Evolutionary conservation across 2,888 invertebrate genomes (phyloP).

Genomic region (Aelia acuminata): DNA sequence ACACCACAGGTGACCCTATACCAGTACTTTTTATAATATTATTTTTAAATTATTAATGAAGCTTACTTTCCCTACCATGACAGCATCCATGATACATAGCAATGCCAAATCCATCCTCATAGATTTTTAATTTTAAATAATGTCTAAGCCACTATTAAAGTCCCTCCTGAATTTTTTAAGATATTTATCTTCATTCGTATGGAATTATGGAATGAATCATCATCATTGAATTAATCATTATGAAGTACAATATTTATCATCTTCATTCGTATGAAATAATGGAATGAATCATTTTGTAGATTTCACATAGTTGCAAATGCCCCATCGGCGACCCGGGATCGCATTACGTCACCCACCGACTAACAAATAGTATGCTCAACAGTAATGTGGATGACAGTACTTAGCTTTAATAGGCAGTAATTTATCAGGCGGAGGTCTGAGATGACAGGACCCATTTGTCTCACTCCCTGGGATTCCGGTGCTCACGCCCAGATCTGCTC

Average conservation of each 20-base stretch:
- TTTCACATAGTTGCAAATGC: neutral
- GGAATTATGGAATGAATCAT: no score
- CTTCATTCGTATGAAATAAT: neutral
- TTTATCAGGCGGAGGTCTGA: constrained; percentile 23
- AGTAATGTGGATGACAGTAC: constrained; percentile 22
- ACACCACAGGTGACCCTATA: no score
- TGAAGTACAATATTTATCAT: neutral
- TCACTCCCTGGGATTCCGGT: neutral
- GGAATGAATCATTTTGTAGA: neutral
- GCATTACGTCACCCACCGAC: neutral
- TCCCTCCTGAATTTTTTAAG: no score
- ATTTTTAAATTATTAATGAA: no score
- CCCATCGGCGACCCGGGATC: neutral
- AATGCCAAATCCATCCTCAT: no score
- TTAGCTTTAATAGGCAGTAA: neutral
- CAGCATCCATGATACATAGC: no score
- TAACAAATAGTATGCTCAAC: constrained; percentile 31
- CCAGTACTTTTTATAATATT: no score
- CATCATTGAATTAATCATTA: no score
- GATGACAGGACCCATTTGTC: constrained; percentile 27
- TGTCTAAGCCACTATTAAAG: no score
- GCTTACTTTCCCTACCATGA: no score
- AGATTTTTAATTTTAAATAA: no score
- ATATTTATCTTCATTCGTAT: no score
- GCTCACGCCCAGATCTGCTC: neutral